These are phyloP conservation scores for Acanthosoma haemorrhoidale DNA, from an alignment of 2,888 invertebrate species.

Conservation along the genomic window DNA sequence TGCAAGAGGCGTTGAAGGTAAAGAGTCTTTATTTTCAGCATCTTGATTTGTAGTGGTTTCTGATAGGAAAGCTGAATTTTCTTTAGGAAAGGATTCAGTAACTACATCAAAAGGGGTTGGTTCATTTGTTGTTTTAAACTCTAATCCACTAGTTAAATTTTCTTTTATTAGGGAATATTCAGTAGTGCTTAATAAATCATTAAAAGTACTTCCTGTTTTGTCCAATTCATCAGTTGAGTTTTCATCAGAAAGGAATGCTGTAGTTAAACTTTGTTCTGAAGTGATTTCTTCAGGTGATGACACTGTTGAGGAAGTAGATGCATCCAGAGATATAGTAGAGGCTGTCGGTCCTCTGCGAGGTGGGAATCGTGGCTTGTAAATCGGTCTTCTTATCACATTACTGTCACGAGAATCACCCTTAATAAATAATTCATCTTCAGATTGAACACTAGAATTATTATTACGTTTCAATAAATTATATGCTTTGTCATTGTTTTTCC, in stretches of 20 bases:
- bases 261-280: background rate
- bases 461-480: background rate
- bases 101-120: background rate
- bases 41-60: background rate
- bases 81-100: background rate
- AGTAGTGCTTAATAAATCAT: background rate
- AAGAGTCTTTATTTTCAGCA: background rate
- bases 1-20: background rate
- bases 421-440: conserved; percentile 32
- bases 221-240: background rate
- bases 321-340: conserved; percentile 15
- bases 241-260: background rate
- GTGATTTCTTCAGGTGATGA: background rate
- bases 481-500: background rate
- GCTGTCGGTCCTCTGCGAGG: conserved; percentile 28
- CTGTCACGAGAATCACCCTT: conserved; percentile 32
- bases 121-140: background rate
- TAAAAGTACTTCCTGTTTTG: background rate
- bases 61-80: background rate
- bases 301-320: background rate
- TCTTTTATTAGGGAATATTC: no score
- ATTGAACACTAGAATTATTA: background rate
- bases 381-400: conserved; percentile 33
- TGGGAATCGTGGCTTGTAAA: conserved; percentile 31
- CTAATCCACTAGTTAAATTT: background rate